Evolutionary conservation across 2,797 vertebrate species (phyloP), one percentile per base, ranked within the genome.

Genomic region (Heterohyrax brucei): DNA sequence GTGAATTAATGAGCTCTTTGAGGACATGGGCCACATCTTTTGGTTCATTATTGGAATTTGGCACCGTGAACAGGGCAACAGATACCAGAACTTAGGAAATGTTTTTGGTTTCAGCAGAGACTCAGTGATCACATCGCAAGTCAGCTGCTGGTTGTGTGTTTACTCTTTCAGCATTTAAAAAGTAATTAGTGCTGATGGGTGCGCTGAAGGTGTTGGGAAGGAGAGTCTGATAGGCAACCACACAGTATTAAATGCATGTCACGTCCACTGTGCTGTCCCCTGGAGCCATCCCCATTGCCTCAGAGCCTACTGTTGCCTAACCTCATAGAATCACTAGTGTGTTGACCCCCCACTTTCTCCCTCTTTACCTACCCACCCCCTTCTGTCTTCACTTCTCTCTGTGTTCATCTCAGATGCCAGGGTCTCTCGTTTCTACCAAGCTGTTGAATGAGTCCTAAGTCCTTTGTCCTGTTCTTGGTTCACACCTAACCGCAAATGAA

Each of bases 141-240:
- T 39, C 44, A 46, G 16, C 68, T 75, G 18, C 10, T 82, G 13
- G 14, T 39, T 62, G 19, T 1, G 0, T 2, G 0, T 24, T 22
- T 77, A 12, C 44, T 73, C 81, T 28, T n/a, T 59, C 16, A 3
- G 7, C 18, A 9, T 16, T 78, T 39, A 14, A 80, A 87, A 1
- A 16, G 48, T 7, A 39, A 28, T 48, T 12, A 13, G 53, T 26
- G 13, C 12, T 0, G 0, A 28, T 3, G 19, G 39, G 19, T 78
- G 24, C 13, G 1, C 10, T 76, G 16, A 22, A 0, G 5, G 9
- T 18, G 1, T 2, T 9, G 5, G n/a, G 4, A 3, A 14, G 0
- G 33, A 80, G 14, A 5, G 21, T 50, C n/a, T 8, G 26, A 39
- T 5, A 81, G 44, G 19, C 44, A 85, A 28, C 50, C 0, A 3